Evolutionary conservation across 2,113 vertebrate genomes (phyloP).

Genomic region (Boulengerochromis microlepis): DNA sequence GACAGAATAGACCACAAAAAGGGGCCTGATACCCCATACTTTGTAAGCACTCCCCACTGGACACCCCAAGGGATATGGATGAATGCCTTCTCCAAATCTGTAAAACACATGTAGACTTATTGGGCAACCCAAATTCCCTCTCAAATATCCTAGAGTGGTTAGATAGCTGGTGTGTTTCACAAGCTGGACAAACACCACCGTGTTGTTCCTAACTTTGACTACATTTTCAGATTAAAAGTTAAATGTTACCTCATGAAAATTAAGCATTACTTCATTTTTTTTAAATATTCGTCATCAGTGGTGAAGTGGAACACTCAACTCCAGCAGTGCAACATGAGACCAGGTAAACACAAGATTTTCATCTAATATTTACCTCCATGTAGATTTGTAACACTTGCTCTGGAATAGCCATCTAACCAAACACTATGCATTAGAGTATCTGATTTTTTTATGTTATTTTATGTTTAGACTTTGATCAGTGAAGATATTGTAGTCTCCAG

Average conservation of each 20-base stretch:
- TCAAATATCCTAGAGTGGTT: neutral
- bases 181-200: neutral
- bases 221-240: neutral
- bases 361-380: neutral
- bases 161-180: neutral
- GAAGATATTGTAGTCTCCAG: neutral
- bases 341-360: neutral
- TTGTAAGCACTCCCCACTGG: neutral
- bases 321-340: neutral
- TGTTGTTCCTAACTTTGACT: neutral
- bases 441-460: neutral
- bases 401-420: neutral
- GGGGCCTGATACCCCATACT: neutral
- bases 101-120: neutral
- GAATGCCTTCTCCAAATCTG: neutral
- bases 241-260: neutral
- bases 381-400: neutral
- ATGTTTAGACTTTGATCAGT: neutral
- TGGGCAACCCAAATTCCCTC: neutral
- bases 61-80: neutral
- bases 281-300: neutral
- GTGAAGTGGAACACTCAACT: neutral
- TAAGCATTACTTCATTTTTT: neutral
- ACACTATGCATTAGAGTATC: neutral
- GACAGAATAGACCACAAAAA: neutral